Base-by-base conservation (phyloP, 2,888 invertebrate genomes). In the Lepidochrysops patricia region DNA sequence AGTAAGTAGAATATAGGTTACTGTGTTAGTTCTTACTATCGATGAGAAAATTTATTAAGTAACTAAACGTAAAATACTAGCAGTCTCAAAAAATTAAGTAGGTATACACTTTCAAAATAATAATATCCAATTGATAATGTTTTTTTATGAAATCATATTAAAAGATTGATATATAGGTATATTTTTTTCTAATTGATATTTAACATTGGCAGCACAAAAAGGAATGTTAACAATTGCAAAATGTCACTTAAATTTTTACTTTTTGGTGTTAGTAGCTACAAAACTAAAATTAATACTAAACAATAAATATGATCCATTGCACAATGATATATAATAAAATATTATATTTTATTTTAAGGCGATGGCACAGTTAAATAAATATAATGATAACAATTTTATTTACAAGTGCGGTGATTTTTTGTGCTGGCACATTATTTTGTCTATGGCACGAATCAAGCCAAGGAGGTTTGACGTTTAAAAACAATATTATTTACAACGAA, bases 261-360 rank as follows among this genome's bases (percentile, higher is more conserved):
- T 81, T 88, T 88, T 88, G 88, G 88, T 88, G 88, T 88, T 88
- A 88, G 88, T 88, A 84, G 72, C 77, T 82, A 80, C 73, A 76
- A 72, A 79, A 81, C 73, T 77, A 79, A 76, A 73, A 73, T 76
- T 76, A 76, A 64, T 61, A 69, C 73, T 68, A 74, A n/a, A 75
- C 75, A 86, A 85, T 84, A 84, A 80, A 80, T 80, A 68, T 72
- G 69, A 72, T 70, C 63, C 67, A 84, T 85, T 84, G 82, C 82
- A 85, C 82, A 67, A 43, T 19, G 76, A 74, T n/a, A n/a, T n/a
- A n/a, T n/a, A n/a, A n/a, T n/a, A n/a, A n/a, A n/a, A n/a, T 73
- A 72, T 70, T 66, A 68, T 71, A 66, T 64, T 62, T 60, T 64
- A 63, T 52, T 65, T 63, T 58, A 60, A 61, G 67, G 72, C 70